phyloP scores from a whole-genome alignment of 2,797 vertebrate species.

The Microcaecilia unicolor region DNA sequence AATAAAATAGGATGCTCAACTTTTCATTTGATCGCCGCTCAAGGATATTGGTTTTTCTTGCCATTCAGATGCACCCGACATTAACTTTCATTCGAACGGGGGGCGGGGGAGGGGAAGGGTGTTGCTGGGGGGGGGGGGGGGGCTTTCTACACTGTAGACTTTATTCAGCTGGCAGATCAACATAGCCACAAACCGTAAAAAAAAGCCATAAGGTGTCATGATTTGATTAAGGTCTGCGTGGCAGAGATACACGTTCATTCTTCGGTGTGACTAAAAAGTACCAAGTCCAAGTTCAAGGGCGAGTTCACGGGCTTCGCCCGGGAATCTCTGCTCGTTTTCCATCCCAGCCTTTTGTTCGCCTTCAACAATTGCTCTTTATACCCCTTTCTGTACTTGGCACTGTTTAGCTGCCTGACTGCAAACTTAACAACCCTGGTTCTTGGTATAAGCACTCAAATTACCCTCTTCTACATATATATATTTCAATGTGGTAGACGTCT shows the following conservation, averaged over 20 bases:
- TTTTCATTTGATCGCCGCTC: no score
- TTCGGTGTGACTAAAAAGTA: constrained; percentile 38
- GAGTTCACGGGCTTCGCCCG: constrained; percentile 42
- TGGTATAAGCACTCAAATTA: constrained; percentile 44
- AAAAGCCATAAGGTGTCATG: constrained; percentile 1
- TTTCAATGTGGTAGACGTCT: constrained; percentile 20
- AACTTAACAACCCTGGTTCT: constrained; percentile 39
- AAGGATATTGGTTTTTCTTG: no score
- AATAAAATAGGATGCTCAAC: no score
- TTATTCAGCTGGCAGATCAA: no score
- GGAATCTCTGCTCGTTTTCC: constrained; percentile 39
- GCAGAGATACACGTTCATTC: constrained; percentile 8
- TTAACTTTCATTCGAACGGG: no score
- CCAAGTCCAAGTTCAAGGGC: constrained; percentile 64
- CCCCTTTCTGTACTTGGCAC: constrained; percentile 43
- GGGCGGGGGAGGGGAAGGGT: no score
- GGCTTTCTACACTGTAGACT: neutral
- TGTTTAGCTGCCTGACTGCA: constrained; percentile 46
- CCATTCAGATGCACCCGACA: neutral
- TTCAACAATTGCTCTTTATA: constrained; percentile 42
- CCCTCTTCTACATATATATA: constrained; percentile 40
- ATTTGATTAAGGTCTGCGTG: constrained; percentile 8
- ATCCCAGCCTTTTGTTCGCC: constrained; percentile 53
- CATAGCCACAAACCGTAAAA: neutral
- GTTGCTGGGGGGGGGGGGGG: neutral